Base-by-base conservation (phyloP, 2,113 vertebrate genomes). In the Grallaria varia region DNA sequence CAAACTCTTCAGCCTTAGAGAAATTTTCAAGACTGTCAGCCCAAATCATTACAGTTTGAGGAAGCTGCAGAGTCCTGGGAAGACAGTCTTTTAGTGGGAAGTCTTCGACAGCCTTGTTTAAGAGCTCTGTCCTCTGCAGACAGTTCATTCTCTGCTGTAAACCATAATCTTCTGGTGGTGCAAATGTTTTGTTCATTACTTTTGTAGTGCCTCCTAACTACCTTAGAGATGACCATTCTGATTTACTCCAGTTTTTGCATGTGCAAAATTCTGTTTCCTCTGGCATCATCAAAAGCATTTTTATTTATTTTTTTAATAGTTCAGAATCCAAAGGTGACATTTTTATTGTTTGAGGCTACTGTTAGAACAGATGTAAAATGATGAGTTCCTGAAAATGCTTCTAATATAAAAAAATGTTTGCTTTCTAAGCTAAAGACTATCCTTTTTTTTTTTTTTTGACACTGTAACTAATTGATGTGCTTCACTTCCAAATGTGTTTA, bases 111-210 rank as follows among this genome's bases (percentile, higher is more conserved):
- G 20, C 62, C 58, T 45, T 45, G 10, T 40, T 77, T 67, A 39
- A 49, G 49, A 72, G 22, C 10, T 7, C 40, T 53, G 40, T 27
- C 15, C 25, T 28, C 53, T 73, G 17, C 37, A 75, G 49, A 9
- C 16, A 6, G 9, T 9, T 12, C 1, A 0, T 76, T 64, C 39
- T 47, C 21, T 58, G 0, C 63, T 52, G 22, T 33, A 77, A 66
- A 33, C 24, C 2, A 2, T 33, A 14, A 19, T 33, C 30, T 71
- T 62, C 60, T 84, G 23, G 21, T 1, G 0, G 9, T 60, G n/a
- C 31, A 20, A 31, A 64, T 0, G 0, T 35, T 79, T 45, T 44
- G 8, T 45, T 62, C 40, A 12, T 40, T 66, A 37, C 17, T 77
- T 66, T 10, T 59, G 30, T 14, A 59, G 8, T 25, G 25, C 10